Base-by-base conservation (phyloP, 1,140 invertebrate genomes). In the Trichogramma pretiosum region DNA sequence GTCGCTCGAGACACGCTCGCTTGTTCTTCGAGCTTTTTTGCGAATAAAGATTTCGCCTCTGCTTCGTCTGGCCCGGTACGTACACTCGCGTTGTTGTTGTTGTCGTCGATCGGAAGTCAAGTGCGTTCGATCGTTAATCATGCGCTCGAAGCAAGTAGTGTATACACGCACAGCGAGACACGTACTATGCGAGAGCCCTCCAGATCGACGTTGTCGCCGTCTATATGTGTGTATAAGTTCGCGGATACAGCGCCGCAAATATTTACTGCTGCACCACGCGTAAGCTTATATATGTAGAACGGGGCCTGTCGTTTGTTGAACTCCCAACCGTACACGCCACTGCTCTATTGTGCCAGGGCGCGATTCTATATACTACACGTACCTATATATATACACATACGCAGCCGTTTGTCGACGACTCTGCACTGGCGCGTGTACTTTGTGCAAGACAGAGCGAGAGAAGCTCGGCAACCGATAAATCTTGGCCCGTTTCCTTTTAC, bases 81-180 rank as follows among this genome's bases (percentile, higher is more conserved):
- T n/a, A n/a, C n/a, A n/a, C n/a, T n/a, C n/a, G n/a, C n/a, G n/a
- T n/a, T n/a, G n/a, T n/a, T n/a, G n/a, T n/a, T n/a, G n/a, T n/a
- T n/a, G 24, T 28, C 24, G 24, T 28, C 44, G 59, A 67, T 67
- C 68, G 65, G 65, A 69, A 70, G 65, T 70, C 68, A 64, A 68
- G 67, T 68, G 67, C 65, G 63, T 65, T 63, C 61, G 55, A 61
- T 69, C 68, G 65, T 70, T 70, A 70, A 70, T 70, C 68, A 70
- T 61, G 59, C 40, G 56, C 49, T 39, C n/a, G n/a, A n/a, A n/a
- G n/a, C n/a, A n/a, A n/a, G n/a, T n/a, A 36, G 56, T 38, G 28
- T 39, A 40, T 13, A 38, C 19, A 38, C 36, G n/a, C 8, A 30
- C 8, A 30, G n/a, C 7, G 26, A 30, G 26, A 30, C 7, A 30